Conservation (phyloP, 2,797 vertebrate species). For the Clamator glandarius region DNA sequence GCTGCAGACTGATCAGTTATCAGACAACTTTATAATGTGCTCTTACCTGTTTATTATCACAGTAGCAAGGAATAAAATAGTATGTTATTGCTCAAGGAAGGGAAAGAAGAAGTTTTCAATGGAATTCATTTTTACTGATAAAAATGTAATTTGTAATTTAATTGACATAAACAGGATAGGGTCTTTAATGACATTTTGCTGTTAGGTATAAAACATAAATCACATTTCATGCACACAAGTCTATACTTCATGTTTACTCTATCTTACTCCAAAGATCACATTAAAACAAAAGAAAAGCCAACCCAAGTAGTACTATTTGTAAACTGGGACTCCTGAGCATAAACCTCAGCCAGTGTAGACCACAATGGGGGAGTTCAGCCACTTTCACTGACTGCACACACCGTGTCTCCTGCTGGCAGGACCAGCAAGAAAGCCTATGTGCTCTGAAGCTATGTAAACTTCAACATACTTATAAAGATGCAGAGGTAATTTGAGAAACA, state of each 20-base stretch:
- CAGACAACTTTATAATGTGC: not conserved
- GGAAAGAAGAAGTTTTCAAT: not conserved
- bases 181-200: not conserved
- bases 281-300: not conserved
- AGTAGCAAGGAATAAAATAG: not conserved
- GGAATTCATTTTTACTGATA: not conserved
- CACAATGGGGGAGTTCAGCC: not conserved
- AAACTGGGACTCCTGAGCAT: not conserved
- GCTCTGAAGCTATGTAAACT: not conserved
- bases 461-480: not conserved
- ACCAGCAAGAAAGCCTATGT: not conserved
- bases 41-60: not conserved
- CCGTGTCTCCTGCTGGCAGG: not conserved
- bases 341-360: not conserved
- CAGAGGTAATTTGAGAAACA: not conserved
- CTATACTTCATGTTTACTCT: not conserved
- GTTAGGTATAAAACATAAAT: not conserved
- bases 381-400: not conserved
- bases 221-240: not conserved
- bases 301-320: not conserved
- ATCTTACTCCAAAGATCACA: not conserved
- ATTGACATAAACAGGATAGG: not conserved
- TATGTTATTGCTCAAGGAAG: not conserved
- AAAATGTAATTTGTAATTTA: not conserved
- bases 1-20: not conserved